Evolutionary conservation across 2,888 invertebrate genomes (phyloP).

Genomic region (Rutpela maculata): DNA sequence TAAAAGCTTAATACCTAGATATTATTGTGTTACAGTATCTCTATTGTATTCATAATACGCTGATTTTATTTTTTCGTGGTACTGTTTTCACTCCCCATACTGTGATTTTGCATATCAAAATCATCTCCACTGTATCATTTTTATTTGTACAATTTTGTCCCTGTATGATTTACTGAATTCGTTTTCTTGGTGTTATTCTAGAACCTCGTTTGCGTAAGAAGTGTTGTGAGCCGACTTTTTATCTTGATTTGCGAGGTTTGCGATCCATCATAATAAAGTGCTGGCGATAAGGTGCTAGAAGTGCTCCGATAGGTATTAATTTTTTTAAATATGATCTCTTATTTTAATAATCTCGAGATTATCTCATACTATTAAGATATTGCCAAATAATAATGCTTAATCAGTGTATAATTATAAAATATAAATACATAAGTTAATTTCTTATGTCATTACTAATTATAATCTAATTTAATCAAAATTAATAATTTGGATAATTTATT

Average conservation of each 20-base stretch:
- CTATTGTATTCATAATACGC: too few species aligned
- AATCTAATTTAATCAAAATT: not conserved
- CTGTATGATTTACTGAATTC: too few species aligned
- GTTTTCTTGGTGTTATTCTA: too few species aligned
- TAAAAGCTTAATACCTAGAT: too few species aligned
- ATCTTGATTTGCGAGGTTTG: not conserved
- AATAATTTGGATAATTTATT: not conserved
- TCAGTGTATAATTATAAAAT: not conserved
- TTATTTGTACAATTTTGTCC: too few species aligned
- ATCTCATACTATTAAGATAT: not conserved
- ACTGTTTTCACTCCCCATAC: too few species aligned
- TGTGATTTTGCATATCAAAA: too few species aligned
- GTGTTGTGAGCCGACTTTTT: not conserved
- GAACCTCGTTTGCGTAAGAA: not conserved
- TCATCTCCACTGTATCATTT: too few species aligned
- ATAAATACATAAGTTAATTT: not conserved
- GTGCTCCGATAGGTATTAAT: not conserved
- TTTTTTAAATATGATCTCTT: too few species aligned
- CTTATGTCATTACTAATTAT: not conserved
- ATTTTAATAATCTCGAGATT: not conserved
- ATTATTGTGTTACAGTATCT: too few species aligned
- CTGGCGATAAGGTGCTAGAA: not conserved
- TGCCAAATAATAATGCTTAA: not conserved
- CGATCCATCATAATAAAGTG: slow-evolving; percentile 1
- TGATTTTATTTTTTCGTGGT: too few species aligned